A percentile compares a stretch with the other conserved stretches of the same genome.
These are phyloP conservation scores for Polypterus bichir DNA, from an alignment of 2,113 vertebrate genomes.

Conservation along the genomic window DNA sequence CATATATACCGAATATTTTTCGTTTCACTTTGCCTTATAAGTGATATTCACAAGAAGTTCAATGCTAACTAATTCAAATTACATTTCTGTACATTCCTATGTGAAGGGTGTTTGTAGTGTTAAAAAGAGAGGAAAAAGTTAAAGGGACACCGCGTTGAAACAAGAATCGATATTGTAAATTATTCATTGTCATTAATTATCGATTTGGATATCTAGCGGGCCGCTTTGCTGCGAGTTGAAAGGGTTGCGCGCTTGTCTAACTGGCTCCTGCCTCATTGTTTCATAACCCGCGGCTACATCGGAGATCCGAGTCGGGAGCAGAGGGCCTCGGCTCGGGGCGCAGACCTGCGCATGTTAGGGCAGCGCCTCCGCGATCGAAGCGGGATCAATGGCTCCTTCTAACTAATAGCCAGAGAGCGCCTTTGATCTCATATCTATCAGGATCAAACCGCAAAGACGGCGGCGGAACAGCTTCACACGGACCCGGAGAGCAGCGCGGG, in stretches of 20 bases:
- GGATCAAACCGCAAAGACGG: constrained; percentile 49
- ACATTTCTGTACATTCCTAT: constrained; percentile 8
- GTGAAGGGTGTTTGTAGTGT: constrained; percentile 17
- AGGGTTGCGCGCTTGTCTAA: constrained; percentile 16
- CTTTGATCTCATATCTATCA: constrained; percentile 69
- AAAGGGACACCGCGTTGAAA: constrained; percentile 10
- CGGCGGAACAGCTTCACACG: no score
- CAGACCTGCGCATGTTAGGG: constrained; percentile 12
- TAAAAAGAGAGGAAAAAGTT: neutral
- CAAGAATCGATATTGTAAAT: constrained; percentile 26
- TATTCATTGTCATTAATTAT: constrained; percentile 38
- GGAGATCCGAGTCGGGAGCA: constrained; percentile 6
- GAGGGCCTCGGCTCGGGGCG: neutral
- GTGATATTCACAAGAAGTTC: no score
- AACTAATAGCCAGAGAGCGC: constrained; percentile 67
- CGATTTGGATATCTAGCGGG: constrained; percentile 28
- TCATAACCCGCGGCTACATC: constrained; percentile 26
- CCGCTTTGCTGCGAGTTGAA: constrained; percentile 20
- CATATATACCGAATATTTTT: no score
- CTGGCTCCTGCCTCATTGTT: constrained; percentile 23
- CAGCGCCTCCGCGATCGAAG: constrained; percentile 21
- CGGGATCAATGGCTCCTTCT: constrained; percentile 24
- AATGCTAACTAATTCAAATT: no score
- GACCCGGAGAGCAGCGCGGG: constrained; percentile 43
- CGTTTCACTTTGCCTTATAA: no score